These are phyloP conservation scores for Lacerta agilis DNA, from an alignment of 2,797 vertebrate species.

Conservation along the genomic window DNA sequence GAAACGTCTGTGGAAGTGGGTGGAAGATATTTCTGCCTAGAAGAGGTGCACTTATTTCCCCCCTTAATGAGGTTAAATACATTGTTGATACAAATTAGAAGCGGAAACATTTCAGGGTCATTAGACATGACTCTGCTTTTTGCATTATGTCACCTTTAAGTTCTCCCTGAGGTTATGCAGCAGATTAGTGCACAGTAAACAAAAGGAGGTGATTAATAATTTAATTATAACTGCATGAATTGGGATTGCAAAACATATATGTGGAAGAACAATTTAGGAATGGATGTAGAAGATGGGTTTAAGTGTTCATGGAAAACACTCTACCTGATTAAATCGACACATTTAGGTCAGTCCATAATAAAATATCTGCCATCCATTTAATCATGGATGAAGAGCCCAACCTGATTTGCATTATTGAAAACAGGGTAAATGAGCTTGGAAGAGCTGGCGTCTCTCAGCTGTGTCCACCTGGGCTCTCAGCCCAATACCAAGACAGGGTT, in stretches of 20 bases:
- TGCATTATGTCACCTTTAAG: not conserved
- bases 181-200: not conserved
- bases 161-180: not conserved
- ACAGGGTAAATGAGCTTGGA: not conserved
- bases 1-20: not conserved
- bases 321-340: not conserved
- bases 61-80: not conserved
- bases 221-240: not conserved
- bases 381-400: not conserved
- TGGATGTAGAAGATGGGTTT: not conserved
- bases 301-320: not conserved
- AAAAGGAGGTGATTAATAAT: not conserved
- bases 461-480: not conserved
- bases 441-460: not conserved
- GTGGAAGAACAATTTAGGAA: constrained; percentile 6
- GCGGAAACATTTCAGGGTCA: not conserved
- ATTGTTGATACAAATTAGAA: not conserved
- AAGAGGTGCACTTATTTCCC: not conserved
- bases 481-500: not conserved
- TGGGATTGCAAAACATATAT: not conserved
- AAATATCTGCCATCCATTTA: not conserved
- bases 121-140: not conserved
- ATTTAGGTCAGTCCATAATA: not conserved
- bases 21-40: not conserved
- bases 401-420: not conserved